A percentile compares a stretch with the other conserved stretches of the same genome.
Conservation (phyloP, 2,113 vertebrate genomes). For the Amphiprion percula region DNA sequence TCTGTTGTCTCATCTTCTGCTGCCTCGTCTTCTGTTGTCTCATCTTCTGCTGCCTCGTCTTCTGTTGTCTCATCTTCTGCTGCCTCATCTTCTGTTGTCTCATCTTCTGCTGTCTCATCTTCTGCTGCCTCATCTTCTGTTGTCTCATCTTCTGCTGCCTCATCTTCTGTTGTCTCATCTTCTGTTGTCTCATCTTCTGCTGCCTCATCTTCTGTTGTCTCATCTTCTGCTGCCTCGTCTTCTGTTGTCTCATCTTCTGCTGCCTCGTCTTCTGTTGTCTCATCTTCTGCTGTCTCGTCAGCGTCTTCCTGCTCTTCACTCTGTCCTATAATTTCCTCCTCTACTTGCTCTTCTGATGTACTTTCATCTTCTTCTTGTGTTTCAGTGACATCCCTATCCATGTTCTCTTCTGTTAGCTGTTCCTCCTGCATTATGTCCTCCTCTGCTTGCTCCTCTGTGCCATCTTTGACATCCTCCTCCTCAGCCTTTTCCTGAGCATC, state of each 20-base stretch:
- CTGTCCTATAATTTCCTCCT: constrained; percentile 1
- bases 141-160: background rate
- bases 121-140: background rate
- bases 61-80: no score
- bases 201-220: background rate
- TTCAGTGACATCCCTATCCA: background rate
- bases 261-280: background rate
- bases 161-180: background rate
- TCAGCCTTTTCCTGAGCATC: constrained; percentile 2
- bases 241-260: background rate
- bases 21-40: background rate
- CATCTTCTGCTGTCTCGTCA: background rate
- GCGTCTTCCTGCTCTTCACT: background rate
- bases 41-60: no score
- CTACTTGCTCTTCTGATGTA: background rate
- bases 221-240: background rate
- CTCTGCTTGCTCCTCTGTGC: background rate
- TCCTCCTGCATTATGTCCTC: background rate
- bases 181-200: background rate
- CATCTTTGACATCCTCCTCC: background rate
- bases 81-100: no score
- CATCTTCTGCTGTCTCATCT: background rate
- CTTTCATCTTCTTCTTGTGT: background rate
- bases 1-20: background rate
- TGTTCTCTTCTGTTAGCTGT: background rate